Evolutionary conservation across 2,797 vertebrate genomes (phyloP), one percentile per base, ranked within the genome.

Genomic region (Megalops cyprinoides): DNA sequence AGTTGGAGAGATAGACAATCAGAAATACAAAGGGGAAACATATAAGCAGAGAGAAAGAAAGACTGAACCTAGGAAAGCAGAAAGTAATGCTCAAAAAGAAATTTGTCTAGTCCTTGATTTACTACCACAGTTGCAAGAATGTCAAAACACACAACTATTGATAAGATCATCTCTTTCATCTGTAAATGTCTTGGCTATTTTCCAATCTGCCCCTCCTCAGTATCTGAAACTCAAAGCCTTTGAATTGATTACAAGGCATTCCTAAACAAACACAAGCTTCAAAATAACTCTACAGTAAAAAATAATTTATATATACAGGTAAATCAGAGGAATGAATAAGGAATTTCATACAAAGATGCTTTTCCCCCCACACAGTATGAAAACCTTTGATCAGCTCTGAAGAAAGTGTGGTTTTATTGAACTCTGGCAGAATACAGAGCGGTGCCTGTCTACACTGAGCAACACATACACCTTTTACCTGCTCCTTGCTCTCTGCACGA

Each of bases 321-420:
- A 37, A 18, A 49, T 25, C 23, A 20, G 15, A 79, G 56, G 48
- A 1, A 34, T 28, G 28, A 51, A 51, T 18, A 73, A 48, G 3
- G 28, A 44, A 69, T 14, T 79, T 25, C 1, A 12, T 25, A 55
- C 7, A 37, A 20, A 37, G 25, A 4, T 9, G 23, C 77, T 67
- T 20, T n/a, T 1, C 0, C 48, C 9, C 5, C 31, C n/a, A 44
- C 15, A 9, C 37, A 34, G 48, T 2, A 6, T 51, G 80, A 37
- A 7, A 55, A 71, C 75, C 80, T 85, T 82, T 84, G 83, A 85
- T 86, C 79, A 37, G 37, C 58, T 80, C 48, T 44, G 65, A 55
- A 60, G 53, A 78, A 65, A 60, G 58, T 48, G 62, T 49, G 44
- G 81, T 77, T 83, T 81, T 69, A 74, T 75, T 82, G 79, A 83